Conservation (phyloP, 2,888 invertebrate genomes). For the Drosophila setosimentum region DNA sequence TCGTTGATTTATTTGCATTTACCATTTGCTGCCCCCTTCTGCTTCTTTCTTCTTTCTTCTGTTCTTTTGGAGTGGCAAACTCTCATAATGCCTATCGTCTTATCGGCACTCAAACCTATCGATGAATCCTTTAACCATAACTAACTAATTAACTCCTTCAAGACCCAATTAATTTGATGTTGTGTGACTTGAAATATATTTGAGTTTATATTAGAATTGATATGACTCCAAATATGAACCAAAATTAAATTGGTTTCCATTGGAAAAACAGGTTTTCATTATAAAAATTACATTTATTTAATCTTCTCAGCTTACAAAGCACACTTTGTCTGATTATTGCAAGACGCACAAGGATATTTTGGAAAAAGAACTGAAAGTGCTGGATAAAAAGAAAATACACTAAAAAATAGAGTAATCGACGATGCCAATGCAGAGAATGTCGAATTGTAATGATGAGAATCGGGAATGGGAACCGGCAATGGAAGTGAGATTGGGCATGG, state of each 20-base stretch:
- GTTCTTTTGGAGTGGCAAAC: background rate
- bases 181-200: background rate
- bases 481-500: background rate
- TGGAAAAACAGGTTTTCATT: too few species aligned
- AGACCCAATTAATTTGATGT: too few species aligned
- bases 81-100: background rate
- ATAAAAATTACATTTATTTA: too few species aligned
- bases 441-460: background rate
- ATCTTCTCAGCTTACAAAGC: too few species aligned
- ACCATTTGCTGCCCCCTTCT: background rate
- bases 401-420: background rate
- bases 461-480: background rate
- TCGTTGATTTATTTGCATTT: background rate
- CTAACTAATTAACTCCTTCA: background rate
- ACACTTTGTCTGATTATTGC: background rate
- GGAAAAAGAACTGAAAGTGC: too few species aligned
- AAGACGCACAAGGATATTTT: background rate
- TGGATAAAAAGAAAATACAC: background rate
- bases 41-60: background rate
- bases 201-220: background rate
- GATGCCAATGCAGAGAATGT: background rate
- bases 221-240: background rate
- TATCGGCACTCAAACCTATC: background rate
- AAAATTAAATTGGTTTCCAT: too few species aligned
- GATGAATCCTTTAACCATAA: background rate